Conservation (phyloP, 2,113 vertebrate species). For the Ameiurus melas region DNA sequence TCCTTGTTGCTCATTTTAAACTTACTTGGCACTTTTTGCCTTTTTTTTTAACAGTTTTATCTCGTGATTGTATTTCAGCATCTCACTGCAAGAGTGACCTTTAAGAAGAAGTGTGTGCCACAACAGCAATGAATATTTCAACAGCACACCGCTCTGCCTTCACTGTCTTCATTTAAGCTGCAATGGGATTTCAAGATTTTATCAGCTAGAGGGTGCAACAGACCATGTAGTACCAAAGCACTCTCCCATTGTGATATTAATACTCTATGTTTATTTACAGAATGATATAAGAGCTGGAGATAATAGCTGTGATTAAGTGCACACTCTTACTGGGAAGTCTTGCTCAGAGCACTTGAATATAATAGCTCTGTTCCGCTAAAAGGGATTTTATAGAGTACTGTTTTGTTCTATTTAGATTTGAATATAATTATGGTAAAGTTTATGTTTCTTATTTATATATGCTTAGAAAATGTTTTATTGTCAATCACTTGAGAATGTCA, state of each 20-base stretch:
- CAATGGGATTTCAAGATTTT: slow-evolving; percentile 50
- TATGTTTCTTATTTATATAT: background rate
- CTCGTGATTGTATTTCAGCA: slow-evolving; percentile 30
- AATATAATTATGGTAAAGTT: slow-evolving; percentile 2
- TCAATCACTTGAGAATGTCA: background rate
- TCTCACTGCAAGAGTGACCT: slow-evolving; percentile 35
- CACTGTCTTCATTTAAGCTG: slow-evolving; percentile 49
- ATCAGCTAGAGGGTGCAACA: slow-evolving; percentile 59
- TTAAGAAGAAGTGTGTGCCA: slow-evolving; percentile 32
- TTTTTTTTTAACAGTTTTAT: slow-evolving; percentile 20
- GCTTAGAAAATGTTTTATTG: background rate
- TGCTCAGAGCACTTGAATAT: slow-evolving; percentile 40
- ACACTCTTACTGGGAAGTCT: slow-evolving; percentile 42
- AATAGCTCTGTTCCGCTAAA: slow-evolving; percentile 29
- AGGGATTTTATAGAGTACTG: slow-evolving; percentile 26
- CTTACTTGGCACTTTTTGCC: slow-evolving; percentile 36
- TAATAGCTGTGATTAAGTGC: slow-evolving; percentile 51
- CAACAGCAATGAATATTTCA: slow-evolving; percentile 52
- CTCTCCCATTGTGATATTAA: slow-evolving; percentile 49
- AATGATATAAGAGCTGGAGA: slow-evolving; percentile 49
- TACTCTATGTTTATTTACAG: slow-evolving; percentile 53
- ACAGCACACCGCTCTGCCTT: slow-evolving; percentile 28
- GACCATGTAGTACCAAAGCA: slow-evolving; percentile 47
- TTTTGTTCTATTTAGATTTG: slow-evolving; percentile 24
- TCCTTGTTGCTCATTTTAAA: slow-evolving; percentile 38